phyloP scores from a whole-genome alignment of 1,140 invertebrate genomes.

The Campodea augens region DNA sequence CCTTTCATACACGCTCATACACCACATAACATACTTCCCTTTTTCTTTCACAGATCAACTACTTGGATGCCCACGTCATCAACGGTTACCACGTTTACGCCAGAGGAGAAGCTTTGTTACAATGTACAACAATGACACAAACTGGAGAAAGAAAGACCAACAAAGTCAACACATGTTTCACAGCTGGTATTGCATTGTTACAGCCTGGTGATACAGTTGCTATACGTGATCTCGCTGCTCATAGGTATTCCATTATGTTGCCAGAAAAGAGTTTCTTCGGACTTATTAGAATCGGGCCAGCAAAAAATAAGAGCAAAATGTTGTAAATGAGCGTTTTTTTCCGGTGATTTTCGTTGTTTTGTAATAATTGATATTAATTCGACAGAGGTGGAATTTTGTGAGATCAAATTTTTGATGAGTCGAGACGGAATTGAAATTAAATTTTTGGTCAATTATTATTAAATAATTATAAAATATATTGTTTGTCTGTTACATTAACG shows the following conservation, averaged over 20 bases:
- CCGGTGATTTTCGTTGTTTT: too few species aligned
- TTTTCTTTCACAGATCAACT: slow-evolving; percentile 29
- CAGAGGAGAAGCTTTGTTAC: slow-evolving; percentile 29
- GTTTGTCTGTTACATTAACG: too few species aligned
- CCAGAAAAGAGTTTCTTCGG: slow-evolving; percentile 60
- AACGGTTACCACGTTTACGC: slow-evolving; percentile 37
- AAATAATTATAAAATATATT: too few species aligned
- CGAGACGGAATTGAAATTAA: too few species aligned
- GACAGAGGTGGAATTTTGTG: too few species aligned
- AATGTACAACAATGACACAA: slow-evolving; percentile 33
- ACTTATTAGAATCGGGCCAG: slow-evolving; percentile 21
- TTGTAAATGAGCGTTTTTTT: too few species aligned
- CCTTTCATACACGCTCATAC: too few species aligned
- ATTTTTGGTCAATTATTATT: too few species aligned
- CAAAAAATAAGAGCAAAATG: too few species aligned
- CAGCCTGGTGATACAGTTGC: slow-evolving; percentile 38
- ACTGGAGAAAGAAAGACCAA: slow-evolving; percentile 18
- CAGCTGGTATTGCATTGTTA: slow-evolving; percentile 41
- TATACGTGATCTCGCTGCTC: slow-evolving; percentile 41
- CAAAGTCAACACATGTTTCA: slow-evolving; percentile 41
- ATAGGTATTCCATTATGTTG: slow-evolving; percentile 46
- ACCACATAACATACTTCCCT: too few species aligned
- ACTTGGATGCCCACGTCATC: slow-evolving; percentile 38
- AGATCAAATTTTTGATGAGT: too few species aligned
- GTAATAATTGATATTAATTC: too few species aligned